Evolutionary conservation across 2,888 invertebrate genomes (phyloP).

Genomic region (Orthosia cruda): DNA sequence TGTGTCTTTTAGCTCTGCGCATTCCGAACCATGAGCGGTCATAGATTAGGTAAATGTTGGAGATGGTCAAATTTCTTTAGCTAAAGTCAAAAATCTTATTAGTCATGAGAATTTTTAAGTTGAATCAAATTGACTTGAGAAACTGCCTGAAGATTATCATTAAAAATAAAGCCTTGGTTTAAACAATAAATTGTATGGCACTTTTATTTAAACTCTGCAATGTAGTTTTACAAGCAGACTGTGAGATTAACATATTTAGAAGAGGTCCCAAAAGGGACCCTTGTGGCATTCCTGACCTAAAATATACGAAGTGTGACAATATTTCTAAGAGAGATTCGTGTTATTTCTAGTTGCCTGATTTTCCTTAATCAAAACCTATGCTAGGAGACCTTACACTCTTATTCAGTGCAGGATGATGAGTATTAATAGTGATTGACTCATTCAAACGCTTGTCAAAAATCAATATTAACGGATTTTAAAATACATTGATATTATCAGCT

Average conservation of each 20-base stretch:
- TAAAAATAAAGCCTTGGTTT: not conserved
- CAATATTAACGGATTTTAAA: not conserved
- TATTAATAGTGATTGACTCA: not conserved
- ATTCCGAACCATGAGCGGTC: constrained; percentile 83
- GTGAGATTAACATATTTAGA: not conserved
- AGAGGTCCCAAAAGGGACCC: constrained; percentile 36
- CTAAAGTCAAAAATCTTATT: too few relatives aligned
- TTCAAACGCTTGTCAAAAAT: constrained; percentile 33
- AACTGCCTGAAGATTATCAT: not conserved
- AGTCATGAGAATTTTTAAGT: not conserved
- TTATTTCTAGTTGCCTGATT: not conserved
- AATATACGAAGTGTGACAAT: not conserved
- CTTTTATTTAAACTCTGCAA: not conserved
- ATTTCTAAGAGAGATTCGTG: too few relatives aligned
- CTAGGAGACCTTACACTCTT: not conserved
- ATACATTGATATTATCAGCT: not conserved
- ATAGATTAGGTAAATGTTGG: constrained; percentile 70
- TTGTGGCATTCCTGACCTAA: constrained; percentile 21
- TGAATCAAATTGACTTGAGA: not conserved
- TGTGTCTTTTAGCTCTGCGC: constrained; percentile 87
- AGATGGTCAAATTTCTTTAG: constrained; percentile 21
- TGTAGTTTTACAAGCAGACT: not conserved
- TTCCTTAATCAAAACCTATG: not conserved
- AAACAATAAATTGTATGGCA: too few relatives aligned
- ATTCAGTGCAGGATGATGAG: not conserved